Percentiles rank a stretch among this genome's conserved stretches.
phyloP scores from a whole-genome alignment of 1,140 invertebrate genomes.

The Drosophila funebris region DNA sequence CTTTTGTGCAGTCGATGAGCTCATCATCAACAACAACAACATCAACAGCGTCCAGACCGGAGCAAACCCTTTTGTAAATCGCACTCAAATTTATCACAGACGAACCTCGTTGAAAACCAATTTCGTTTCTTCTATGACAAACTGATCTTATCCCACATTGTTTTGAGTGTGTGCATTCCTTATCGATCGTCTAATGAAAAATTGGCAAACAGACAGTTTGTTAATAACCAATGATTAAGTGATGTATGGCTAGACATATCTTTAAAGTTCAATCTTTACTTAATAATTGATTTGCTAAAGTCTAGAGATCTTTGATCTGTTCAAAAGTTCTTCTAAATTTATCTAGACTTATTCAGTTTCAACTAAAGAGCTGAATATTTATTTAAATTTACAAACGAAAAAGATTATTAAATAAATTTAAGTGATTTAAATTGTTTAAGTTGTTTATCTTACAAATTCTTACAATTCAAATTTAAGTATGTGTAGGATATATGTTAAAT shows the following conservation, averaged over 20 bases:
- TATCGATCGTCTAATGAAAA: slow-evolving; percentile 46
- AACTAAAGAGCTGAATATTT: no score
- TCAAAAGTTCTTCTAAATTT: no score
- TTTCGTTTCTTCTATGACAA: slow-evolving; percentile 38
- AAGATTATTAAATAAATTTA: no score
- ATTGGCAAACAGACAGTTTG: slow-evolving; percentile 44
- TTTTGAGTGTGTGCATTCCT: slow-evolving; percentile 58
- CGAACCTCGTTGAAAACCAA: slow-evolving; percentile 66
- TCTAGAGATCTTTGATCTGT: no score
- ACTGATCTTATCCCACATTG: slow-evolving; percentile 63
- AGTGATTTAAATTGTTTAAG: no score
- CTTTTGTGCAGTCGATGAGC: slow-evolving; percentile 66
- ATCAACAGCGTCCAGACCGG: neutral
- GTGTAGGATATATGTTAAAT: no score
- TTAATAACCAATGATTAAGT: slow-evolving; percentile 40
- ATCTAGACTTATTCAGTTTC: no score
- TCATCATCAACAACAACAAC: slow-evolving; percentile 46
- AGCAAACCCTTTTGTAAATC: slow-evolving; percentile 64
- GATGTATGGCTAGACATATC: neutral
- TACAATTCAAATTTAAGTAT: no score
- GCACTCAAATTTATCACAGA: slow-evolving; percentile 53
- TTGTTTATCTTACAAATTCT: no score
- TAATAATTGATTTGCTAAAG: neutral
- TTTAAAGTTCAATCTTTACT: neutral
- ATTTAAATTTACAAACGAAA: no score